phyloP scores from a whole-genome alignment of 1,140 invertebrate genomes.

The Scaptomyza pallida region DNA sequence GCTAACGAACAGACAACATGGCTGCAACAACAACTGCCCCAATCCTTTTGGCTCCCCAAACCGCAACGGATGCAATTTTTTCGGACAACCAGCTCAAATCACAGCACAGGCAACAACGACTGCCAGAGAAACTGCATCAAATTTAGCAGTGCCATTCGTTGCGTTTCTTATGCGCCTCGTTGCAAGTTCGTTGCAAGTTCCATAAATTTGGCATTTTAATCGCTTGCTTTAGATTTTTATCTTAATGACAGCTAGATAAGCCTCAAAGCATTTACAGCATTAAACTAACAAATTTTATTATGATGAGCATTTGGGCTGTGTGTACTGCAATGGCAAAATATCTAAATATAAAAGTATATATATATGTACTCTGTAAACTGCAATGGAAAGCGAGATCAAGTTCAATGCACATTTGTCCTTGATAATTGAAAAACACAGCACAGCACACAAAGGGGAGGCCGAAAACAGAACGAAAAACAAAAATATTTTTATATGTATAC shows the following conservation, averaged over 20 bases:
- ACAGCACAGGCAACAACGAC: constrained; percentile 10
- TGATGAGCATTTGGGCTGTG: constrained; percentile 33
- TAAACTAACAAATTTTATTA: constrained; percentile 73
- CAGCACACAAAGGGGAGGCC: constrained; percentile 57
- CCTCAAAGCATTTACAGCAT: constrained; percentile 43
- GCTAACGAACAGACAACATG: constrained; percentile 54
- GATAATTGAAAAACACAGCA: constrained; percentile 71
- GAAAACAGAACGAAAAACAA: constrained; percentile 58
- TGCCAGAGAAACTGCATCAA: constrained; percentile 52
- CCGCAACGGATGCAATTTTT: constrained; percentile 53
- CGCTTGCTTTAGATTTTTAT: constrained; percentile 53
- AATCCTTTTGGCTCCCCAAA: constrained; percentile 23
- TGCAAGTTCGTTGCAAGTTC: constrained; percentile 14
- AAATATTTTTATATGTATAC: constrained; percentile 47
- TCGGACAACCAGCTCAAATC: constrained; percentile 72
- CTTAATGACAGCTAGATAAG: constrained; percentile 49
- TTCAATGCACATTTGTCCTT: constrained; percentile 82
- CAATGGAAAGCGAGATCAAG: constrained; percentile 79
- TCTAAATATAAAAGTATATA: constrained; percentile 69
- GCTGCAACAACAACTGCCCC: constrained; percentile 22
- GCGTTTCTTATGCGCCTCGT: constrained; percentile 48
- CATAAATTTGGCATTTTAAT: constrained; percentile 74
- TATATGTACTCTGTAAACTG: constrained; percentile 62
- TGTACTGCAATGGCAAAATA: too few relatives aligned
- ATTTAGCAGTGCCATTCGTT: constrained; percentile 58